Conservation (phyloP, 2,888 invertebrate genomes). For the Drosophila merina region DNA sequence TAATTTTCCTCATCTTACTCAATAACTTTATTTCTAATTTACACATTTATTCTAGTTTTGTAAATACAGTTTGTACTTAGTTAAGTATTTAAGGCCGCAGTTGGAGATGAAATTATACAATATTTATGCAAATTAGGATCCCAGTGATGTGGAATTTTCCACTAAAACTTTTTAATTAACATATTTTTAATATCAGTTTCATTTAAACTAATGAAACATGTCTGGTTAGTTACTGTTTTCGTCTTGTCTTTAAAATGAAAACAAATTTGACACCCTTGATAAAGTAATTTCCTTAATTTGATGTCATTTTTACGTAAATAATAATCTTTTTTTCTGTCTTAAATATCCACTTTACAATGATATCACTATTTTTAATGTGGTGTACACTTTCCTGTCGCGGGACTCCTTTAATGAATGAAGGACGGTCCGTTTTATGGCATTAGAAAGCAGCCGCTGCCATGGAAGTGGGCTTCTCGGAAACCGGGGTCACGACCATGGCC, state of each 20-base stretch:
- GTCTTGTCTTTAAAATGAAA: neutral
- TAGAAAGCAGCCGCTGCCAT: slow-evolving; percentile 59
- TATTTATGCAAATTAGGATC: neutral
- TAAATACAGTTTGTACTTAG: slow-evolving; percentile 22
- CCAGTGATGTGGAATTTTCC: neutral
- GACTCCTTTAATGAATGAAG: slow-evolving; percentile 8
- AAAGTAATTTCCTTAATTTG: neutral
- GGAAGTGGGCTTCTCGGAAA: slow-evolving; percentile 74
- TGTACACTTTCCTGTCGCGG: slow-evolving; percentile 58
- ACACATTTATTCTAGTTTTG: slow-evolving; percentile 4
- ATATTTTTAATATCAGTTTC: neutral
- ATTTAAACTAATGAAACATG: neutral
- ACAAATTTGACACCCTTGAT: too few species aligned
- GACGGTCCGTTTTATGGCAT: slow-evolving; percentile 19
- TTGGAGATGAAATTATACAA: neutral
- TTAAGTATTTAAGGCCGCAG: slow-evolving; percentile 15
- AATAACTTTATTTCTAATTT: slow-evolving; percentile 3
- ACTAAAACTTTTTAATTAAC: neutral
- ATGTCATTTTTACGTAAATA: neutral
- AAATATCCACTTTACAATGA: slow-evolving; percentile 27
- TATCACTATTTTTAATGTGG: slow-evolving; percentile 76
- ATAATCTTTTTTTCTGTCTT: neutral
- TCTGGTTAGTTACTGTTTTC: neutral
- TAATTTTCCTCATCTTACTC: neutral
- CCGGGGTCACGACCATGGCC: slow-evolving; percentile 88